phyloP scores from a whole-genome alignment of 2,113 vertebrate genomes.

The Melanerpes formicivorus region DNA sequence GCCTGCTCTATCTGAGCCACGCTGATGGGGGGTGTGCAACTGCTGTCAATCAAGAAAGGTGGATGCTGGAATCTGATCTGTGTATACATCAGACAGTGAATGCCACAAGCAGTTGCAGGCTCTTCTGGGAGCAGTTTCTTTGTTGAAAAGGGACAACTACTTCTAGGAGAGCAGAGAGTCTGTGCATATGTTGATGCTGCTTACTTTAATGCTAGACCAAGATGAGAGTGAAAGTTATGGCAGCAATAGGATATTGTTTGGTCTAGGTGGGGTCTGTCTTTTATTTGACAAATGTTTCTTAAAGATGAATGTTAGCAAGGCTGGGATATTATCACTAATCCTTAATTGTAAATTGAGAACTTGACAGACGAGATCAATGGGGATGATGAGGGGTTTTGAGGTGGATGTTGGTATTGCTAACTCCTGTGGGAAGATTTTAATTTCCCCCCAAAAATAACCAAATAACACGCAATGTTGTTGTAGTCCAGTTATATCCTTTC shows the following conservation, averaged over 20 bases:
- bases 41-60: neutral
- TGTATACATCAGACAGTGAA: neutral
- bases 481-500: neutral
- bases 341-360: neutral
- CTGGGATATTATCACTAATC: neutral
- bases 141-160: neutral
- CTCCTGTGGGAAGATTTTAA: neutral
- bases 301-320: neutral
- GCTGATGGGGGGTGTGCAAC: neutral
- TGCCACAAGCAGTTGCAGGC: neutral
- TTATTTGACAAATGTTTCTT: neutral
- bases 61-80: neutral
- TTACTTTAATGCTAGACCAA: neutral
- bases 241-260: neutral
- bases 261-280: neutral
- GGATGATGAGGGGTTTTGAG: fast-evolving
- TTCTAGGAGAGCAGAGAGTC: neutral
- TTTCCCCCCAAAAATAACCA: neutral
- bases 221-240: neutral
- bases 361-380: neutral
- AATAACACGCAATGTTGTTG: neutral
- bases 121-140: neutral
- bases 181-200: neutral
- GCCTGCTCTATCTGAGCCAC: neutral
- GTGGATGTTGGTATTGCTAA: neutral